Evolutionary conservation across 2,113 vertebrate genomes (phyloP).

Genomic region (Agelaius phoeniceus): DNA sequence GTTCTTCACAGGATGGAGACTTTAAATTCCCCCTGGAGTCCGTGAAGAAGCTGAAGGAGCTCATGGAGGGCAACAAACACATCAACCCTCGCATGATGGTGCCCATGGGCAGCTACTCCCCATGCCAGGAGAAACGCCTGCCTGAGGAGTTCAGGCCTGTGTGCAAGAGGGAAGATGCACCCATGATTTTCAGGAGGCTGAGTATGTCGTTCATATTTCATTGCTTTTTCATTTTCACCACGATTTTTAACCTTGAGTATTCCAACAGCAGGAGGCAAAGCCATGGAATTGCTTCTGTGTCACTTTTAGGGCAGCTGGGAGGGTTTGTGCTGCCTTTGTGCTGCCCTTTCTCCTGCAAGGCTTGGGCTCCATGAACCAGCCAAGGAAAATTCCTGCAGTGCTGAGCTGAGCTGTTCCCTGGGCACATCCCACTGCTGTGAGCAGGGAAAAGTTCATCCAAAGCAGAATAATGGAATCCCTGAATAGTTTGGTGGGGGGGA

Average conservation of each 20-base stretch:
- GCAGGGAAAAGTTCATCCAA: background rate
- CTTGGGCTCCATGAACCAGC: rapidly evolving
- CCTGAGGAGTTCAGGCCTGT: background rate
- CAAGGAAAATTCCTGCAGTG: background rate
- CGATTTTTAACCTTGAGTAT: background rate
- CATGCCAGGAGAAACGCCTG: constrained; percentile 13
- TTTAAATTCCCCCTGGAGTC: constrained; percentile 47
- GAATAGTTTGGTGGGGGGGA: background rate
- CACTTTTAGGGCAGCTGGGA: background rate
- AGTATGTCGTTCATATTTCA: background rate
- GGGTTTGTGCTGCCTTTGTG: background rate
- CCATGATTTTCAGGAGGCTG: constrained; percentile 30
- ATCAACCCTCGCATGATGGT: background rate
- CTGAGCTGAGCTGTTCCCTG: background rate
- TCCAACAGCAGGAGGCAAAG: background rate
- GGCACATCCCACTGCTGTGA: background rate
- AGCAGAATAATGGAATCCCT: background rate
- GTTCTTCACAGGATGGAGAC: constrained; percentile 36
- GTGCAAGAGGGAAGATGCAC: constrained; percentile 28
- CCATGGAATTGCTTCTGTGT: rapidly evolving
- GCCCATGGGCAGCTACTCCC: background rate
- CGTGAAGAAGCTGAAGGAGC: constrained; percentile 45
- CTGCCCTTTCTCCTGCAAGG: background rate
- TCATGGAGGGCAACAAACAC: background rate
- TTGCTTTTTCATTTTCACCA: background rate